Conservation (phyloP, 64 coral and sea anemone species). For the Montipora capricornis region DNA sequence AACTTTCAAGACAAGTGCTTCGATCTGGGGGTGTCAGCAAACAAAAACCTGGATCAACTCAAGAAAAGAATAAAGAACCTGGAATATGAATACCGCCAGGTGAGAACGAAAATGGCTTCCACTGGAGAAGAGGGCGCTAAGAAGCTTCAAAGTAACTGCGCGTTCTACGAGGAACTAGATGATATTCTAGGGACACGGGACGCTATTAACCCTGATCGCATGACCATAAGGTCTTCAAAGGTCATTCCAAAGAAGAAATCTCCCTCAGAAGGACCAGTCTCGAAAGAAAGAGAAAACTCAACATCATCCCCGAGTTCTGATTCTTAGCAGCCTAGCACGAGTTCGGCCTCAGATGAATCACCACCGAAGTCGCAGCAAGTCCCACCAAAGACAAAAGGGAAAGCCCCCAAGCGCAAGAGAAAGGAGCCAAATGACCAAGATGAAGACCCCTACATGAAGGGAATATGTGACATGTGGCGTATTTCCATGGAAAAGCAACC, state of each 20-base stretch:
- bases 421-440: not conserved
- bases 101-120: constrained; percentile 17
- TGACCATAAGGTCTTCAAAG: no score
- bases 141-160: constrained; percentile 17
- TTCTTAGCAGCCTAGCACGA: no score
- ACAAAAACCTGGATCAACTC: no score
- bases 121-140: constrained; percentile 48
- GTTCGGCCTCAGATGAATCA: no score
- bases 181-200: constrained; percentile 44
- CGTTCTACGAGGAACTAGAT: constrained; percentile 32
- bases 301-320: not conserved
- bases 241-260: no score
- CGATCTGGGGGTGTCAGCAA: no score
- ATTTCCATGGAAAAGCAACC: no score
- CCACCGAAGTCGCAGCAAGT: no score
- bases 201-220: constrained; percentile 35
- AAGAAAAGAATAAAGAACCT: no score
- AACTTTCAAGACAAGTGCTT: no score
- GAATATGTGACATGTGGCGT: no score
- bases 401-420: constrained; percentile 8
- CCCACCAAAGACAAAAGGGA: not conserved
- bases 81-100: constrained; percentile 22
- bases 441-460: no score
- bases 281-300: not conserved
- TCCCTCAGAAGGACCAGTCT: not conserved